phyloP scores from a whole-genome alignment of 2,113 vertebrate genomes.

The Anhinga rufa region DNA sequence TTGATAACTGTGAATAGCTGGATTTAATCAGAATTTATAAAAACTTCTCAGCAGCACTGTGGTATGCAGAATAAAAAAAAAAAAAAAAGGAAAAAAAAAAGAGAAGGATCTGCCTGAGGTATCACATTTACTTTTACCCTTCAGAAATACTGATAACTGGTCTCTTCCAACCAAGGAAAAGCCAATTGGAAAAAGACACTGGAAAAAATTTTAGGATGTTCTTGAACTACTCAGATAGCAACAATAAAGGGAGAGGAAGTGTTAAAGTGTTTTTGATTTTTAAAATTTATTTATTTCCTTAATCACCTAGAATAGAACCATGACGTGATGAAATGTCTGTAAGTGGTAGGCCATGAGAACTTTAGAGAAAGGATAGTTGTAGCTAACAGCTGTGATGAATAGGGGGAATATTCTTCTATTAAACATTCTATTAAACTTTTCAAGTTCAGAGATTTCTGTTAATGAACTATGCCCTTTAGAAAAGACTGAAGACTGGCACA shows the following conservation, averaged over 20 bases:
- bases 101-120: background rate
- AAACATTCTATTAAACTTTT: background rate
- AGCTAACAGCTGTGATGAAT: background rate
- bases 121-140: background rate
- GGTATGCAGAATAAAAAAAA: background rate
- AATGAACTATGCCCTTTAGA: background rate
- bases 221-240: background rate
- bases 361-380: background rate
- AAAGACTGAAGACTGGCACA: background rate
- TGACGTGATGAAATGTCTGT: background rate
- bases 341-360: background rate
- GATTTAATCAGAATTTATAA: slow-evolving; percentile 26
- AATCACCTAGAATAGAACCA: background rate
- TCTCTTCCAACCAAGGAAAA: background rate
- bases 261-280: background rate
- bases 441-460: background rate
- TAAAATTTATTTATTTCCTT: background rate
- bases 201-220: background rate
- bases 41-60: background rate
- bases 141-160: background rate
- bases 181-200: background rate
- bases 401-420: background rate
- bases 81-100: background rate
- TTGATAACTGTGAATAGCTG: slow-evolving; percentile 2
- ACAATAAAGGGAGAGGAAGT: background rate